Conservation (phyloP, 92 coral and sea anemone genomes). For the Nematostella vectensis region DNA sequence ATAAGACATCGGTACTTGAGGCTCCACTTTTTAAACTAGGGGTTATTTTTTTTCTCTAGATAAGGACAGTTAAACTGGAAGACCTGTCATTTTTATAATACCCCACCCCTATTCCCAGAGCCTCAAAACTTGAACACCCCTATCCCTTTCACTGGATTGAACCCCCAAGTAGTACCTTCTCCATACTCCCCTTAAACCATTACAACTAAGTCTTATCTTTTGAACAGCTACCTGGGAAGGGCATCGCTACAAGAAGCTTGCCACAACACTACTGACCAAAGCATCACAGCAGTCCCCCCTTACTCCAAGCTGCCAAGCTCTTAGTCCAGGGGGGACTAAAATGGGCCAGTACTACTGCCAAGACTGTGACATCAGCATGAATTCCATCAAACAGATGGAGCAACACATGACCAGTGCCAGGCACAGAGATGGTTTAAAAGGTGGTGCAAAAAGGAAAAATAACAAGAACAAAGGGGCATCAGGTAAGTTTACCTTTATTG, state of each 20-base stretch:
- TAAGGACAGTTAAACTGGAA: no score
- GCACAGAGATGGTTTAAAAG: slow-evolving; percentile 27
- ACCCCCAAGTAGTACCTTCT: no score
- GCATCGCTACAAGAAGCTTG: slow-evolving; percentile 49
- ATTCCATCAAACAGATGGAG: slow-evolving; percentile 57
- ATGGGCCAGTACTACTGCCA: slow-evolving; percentile 60
- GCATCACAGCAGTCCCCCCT: slow-evolving; percentile 7
- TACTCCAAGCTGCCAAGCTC: not conserved
- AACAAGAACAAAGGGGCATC: no score
- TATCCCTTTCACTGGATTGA: no score
- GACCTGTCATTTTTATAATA: no score
- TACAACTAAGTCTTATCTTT: no score
- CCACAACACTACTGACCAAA: slow-evolving; percentile 44
- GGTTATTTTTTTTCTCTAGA: no score
- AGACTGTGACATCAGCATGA: slow-evolving; percentile 48
- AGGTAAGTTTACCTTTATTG: not conserved
- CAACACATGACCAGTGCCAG: slow-evolving; percentile 73
- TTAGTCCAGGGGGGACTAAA: slow-evolving; percentile 41
- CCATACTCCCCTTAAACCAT: no score
- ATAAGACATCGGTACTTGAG: no score
- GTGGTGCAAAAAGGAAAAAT: not conserved
- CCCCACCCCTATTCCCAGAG: no score
- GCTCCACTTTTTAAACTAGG: no score
- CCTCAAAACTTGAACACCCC: no score
- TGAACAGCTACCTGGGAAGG: slow-evolving; percentile 63